Evolutionary conservation across 92 coral and sea anemone species (phyloP), one percentile per base, ranked within the genome.

Genomic region (Paragorgia papillata): DNA sequence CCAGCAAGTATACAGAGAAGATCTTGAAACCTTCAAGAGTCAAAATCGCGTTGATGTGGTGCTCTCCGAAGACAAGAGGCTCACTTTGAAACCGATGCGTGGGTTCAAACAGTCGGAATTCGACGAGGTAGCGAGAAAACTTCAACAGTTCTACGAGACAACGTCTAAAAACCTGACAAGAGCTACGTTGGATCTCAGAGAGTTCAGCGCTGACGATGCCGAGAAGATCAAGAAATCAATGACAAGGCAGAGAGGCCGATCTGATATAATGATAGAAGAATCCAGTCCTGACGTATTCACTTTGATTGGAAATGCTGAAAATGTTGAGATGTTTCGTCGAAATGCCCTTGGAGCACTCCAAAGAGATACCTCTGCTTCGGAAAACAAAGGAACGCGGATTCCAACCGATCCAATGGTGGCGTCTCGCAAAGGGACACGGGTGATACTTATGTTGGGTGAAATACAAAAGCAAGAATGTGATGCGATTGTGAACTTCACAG

Each of bases 401-500:
- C 30, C 30, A 22, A 7, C 62, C 22, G 62, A 22, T 6, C 62
- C 62, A 22, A 56, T 56, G 62, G 62, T 56, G 3, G 33, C 62
- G 18, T 3, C 62, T 17, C 62, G 62, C 29, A 56, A 56, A 28
- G 62, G 62, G 19, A 17, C 50, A 8, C 54, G 56, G 26, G 25
- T 69, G 13, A 0, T 19, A 0, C 29, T 69, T 1, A 30, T 28
- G 24, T 3, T 20, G 32, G 76, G 76, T 2, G 76, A 49, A n/a
- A n/a, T 69, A n/a, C 9, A 29, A 1, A 46, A 69, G 19, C 59
- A 69, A 33, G 54, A 49, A 5, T 37, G 54, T 7, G 76, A 50
- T n/a, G 76, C 76, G 21, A 69, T 69, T 24, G 76, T 69, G 61
- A 69, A 69, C 50, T 33, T 55, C 34, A 55, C 76, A 28, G 56